Evolutionary conservation across 1,140 invertebrate species (phyloP), one percentile per base, ranked within the genome.

Genomic region (Zaprionus camerounensis): DNA sequence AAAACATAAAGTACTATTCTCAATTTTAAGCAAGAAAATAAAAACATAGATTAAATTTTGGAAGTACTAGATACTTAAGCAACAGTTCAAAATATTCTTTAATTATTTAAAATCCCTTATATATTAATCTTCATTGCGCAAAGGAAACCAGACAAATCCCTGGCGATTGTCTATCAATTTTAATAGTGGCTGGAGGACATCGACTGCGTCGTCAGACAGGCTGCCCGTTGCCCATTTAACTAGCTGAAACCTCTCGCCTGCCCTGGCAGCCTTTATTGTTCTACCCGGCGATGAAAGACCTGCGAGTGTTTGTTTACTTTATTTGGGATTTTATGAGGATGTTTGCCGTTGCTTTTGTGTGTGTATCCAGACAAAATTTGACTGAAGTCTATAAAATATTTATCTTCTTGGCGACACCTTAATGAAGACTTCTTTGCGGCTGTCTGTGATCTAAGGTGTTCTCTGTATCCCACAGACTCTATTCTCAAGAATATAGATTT

Each of bases 311-410:
- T 78, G 55, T 81, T 68, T 78, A 49, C 66, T 71, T 67, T 81
- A 58, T 66, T 80, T 41, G 56, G 62, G 69, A 61, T 46, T 73
- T 75, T 79, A 76, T 71, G 76, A 68, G 75, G 71, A 71, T 85
- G 76, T 79, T 76, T 79, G 82, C 71, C 61, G 36, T 78, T 78
- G 75, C 76, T 68, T 76, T 49, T 44, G 61, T 76, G 46, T 72
- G 68, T 82, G 81, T 78, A 74, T 67, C 80, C 75, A 81, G 82
- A 81, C 82, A 49, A 69, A 62, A 78, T 76, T 57, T 63, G 63
- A 55, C 67, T 61, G 58, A 57, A 51, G 46, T 56, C 76, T 71
- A 79, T 85, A 81, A 84, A 85, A 66, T 69, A 79, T 79, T 81
- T 70, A 82, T 51, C 24, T 55, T 41, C 38, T 46, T 38, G 55